Conservation (phyloP, 2,888 invertebrate genomes). For the Rhopalosiphum nymphaeae region DNA sequence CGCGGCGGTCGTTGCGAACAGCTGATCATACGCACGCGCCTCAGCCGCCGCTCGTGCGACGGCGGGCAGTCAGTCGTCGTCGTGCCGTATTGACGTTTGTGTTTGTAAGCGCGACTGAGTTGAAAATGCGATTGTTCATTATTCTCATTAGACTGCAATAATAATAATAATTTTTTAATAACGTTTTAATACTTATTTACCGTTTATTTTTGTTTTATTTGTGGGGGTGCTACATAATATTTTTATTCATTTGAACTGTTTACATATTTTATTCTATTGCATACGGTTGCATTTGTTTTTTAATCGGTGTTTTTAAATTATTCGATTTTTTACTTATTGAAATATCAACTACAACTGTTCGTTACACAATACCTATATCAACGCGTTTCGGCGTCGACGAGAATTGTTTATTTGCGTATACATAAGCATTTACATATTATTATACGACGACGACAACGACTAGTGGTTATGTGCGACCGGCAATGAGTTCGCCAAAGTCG, state of each 20-base stretch:
- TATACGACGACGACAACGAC: background rate
- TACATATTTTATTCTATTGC: background rate
- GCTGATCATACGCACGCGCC: slow-evolving; percentile 62
- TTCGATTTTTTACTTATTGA: background rate
- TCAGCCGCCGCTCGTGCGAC: slow-evolving; percentile 20
- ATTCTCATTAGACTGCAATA: background rate
- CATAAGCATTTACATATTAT: background rate
- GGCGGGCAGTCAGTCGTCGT: slow-evolving; percentile 33
- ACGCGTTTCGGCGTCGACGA: background rate
- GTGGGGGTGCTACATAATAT: background rate
- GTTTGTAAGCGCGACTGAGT: background rate
- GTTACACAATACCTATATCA: background rate
- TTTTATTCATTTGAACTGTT: background rate
- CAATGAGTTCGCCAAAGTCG: slow-evolving; percentile 62
- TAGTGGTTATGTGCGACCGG: slow-evolving; percentile 10
- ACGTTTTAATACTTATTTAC: background rate
- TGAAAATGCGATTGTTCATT: background rate
- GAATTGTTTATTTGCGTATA: background rate
- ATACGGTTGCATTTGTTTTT: background rate
- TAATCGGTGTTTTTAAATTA: background rate
- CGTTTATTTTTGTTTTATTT: background rate
- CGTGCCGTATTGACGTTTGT: slow-evolving; percentile 33
- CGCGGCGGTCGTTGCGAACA: slow-evolving; percentile 29
- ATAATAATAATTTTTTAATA: background rate
- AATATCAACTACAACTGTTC: background rate